Evolutionary conservation across 2,888 invertebrate genomes (phyloP).

Genomic region (Melikaiella ostensackeni): DNA sequence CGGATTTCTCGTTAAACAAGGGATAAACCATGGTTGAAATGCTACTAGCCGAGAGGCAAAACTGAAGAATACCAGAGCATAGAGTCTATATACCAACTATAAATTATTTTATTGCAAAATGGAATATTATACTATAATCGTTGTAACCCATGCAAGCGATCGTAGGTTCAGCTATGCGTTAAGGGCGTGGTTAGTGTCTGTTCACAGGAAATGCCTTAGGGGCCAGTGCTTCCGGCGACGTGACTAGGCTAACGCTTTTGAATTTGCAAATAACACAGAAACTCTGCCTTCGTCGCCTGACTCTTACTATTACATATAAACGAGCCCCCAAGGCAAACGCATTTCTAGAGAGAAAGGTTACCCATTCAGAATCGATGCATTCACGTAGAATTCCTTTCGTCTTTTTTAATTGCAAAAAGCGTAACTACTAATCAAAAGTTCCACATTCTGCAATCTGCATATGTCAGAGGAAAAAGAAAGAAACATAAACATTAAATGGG

Average conservation of each 20-base stretch:
- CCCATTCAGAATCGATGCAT: background rate
- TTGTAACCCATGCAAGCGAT: background rate
- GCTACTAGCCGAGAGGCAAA: background rate
- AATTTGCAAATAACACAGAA: constrained; percentile 30
- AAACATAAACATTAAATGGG: background rate
- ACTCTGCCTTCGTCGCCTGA: constrained; percentile 13
- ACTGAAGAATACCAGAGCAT: background rate
- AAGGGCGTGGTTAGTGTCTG: constrained; percentile 4
- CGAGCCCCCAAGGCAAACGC: background rate
- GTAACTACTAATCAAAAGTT: background rate
- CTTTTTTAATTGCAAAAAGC: background rate
- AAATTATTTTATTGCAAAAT: constrained; percentile 14
- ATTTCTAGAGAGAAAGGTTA: background rate
- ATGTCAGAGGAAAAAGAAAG: background rate
- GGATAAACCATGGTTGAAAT: constrained; percentile 8
- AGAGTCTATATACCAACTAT: background rate
- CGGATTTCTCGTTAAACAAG: constrained; percentile 18
- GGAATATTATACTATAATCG: constrained; percentile 12
- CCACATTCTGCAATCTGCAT: background rate
- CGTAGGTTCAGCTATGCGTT: background rate
- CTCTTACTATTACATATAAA: constrained; percentile 19
- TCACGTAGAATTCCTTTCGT: background rate
- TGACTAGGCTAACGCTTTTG: constrained; percentile 7
- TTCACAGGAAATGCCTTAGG: constrained; percentile 4
- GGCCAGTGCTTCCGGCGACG: background rate